Conservation (phyloP, 2,888 invertebrate genomes). For the Creontiades dilutus region DNA sequence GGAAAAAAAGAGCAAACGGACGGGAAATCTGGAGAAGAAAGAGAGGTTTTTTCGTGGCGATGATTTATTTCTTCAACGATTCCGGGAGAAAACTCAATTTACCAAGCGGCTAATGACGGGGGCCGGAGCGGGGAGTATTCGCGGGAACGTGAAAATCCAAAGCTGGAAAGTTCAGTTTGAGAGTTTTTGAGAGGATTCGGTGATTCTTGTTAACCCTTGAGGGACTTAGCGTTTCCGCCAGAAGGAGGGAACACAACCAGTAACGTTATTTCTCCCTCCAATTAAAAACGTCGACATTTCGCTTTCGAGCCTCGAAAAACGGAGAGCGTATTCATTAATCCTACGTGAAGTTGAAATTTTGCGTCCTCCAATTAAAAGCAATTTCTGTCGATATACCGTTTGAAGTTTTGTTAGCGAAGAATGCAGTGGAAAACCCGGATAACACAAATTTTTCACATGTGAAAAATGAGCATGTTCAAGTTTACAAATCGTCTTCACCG, state of each 20-base stretch:
- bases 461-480: no score
- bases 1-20: background rate
- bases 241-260: background rate
- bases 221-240: background rate
- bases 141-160: constrained; percentile 7
- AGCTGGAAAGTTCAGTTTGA: constrained; percentile 27
- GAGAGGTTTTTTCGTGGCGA: constrained; percentile 12
- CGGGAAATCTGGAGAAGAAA: background rate
- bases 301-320: no score
- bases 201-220: constrained; percentile 17
- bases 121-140: background rate
- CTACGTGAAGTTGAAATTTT: no score
- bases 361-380: no score
- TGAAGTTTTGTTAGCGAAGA: no score
- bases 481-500: no score
- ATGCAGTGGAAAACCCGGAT: no score
- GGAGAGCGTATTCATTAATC: no score
- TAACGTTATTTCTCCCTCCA: background rate
- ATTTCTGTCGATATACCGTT: no score
- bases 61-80: constrained; percentile 32
- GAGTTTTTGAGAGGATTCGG: constrained; percentile 17
- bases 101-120: constrained; percentile 31
- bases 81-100: constrained; percentile 22
- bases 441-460: no score
- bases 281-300: background rate